Base-by-base conservation (phyloP, 2,888 invertebrate species). In the Barypeithes pellucidus region DNA sequence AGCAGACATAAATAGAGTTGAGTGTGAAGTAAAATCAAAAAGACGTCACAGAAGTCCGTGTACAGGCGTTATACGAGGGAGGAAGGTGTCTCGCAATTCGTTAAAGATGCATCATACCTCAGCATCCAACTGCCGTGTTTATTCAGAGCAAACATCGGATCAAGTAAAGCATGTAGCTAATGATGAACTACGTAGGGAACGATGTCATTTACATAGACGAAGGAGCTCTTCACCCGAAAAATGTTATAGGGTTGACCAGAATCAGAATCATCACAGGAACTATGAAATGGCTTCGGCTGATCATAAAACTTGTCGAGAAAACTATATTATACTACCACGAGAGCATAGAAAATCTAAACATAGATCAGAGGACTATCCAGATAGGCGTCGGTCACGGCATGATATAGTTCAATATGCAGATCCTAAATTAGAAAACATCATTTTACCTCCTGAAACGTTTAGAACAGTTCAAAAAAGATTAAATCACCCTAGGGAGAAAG, bases 391-490 rank as follows among this genome's bases (percentile, higher is more conserved):
- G 24, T 36, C 22, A 12, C 50, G 11, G 9, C 63, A 63, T 36
- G 20, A 50, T 33, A 8, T 29, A 14, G 33, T 41, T 20, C 45
- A 33, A 16, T 7, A 11, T 9, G 16, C 43, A 24, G 33, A 41
- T 11, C 36, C 59, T 3, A 45, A 45, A 39, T 22, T 67, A 14
- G 22, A 61, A 43, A 41, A 72, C 14, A 67, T 72, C 12, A 67
- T 67, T 45, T 45, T 52, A n/a, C 72, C 66, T 20, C 72, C 72
- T 18, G 72, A 67, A 36, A 36, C 11, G 18, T 72, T 72, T 50
- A 57, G 57, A 52, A 16, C 18, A 9, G 14, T 3, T 14, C 3
- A 9, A 2, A 22, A 16, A 16, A 59, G n/a, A 33, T n/a, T 9
- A 4, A 14, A 45, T 61, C 2, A 20, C 2, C 18, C 16, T 20